phyloP scores from a whole-genome alignment of 2,888 invertebrate genomes.

The Calliphora vomitoria region DNA sequence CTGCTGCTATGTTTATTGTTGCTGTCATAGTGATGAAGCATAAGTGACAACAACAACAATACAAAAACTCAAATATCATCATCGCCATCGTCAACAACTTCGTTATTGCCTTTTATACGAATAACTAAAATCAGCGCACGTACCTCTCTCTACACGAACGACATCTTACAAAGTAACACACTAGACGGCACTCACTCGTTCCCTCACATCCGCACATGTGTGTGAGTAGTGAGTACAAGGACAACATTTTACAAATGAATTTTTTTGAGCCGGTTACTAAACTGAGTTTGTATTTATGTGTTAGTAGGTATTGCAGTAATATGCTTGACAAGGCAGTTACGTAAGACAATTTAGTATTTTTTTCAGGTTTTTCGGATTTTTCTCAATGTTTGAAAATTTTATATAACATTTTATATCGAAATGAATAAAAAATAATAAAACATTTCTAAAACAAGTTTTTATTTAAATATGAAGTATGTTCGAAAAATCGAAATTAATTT shows the following conservation, averaged over 20 bases:
- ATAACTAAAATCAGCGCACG: conserved; percentile 15
- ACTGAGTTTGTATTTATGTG: not conserved
- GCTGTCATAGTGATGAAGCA: conserved; percentile 47
- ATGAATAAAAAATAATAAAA: no score
- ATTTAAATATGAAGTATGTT: no score
- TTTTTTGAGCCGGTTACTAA: not conserved
- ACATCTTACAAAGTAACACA: not conserved
- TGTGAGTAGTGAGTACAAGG: conserved; percentile 31
- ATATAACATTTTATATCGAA: no score
- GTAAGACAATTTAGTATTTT: not conserved
- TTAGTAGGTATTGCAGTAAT: not conserved
- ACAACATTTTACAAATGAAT: not conserved
- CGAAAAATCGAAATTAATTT: no score
- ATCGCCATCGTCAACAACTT: conserved; percentile 5
- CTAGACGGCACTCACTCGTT: conserved; percentile 7
- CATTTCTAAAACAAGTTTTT: no score
- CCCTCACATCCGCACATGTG: conserved; percentile 3
- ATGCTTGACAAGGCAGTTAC: not conserved
- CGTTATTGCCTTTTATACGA: conserved; percentile 11
- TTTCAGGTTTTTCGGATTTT: no score
- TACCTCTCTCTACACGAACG: not conserved
- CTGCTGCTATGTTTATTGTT: not conserved
- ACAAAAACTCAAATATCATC: conserved; percentile 8
- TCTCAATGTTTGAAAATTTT: no score
- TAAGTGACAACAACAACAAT: conserved; percentile 40